These are phyloP conservation scores for Picus viridis DNA, from an alignment of 2,797 vertebrate species.

Conservation along the genomic window DNA sequence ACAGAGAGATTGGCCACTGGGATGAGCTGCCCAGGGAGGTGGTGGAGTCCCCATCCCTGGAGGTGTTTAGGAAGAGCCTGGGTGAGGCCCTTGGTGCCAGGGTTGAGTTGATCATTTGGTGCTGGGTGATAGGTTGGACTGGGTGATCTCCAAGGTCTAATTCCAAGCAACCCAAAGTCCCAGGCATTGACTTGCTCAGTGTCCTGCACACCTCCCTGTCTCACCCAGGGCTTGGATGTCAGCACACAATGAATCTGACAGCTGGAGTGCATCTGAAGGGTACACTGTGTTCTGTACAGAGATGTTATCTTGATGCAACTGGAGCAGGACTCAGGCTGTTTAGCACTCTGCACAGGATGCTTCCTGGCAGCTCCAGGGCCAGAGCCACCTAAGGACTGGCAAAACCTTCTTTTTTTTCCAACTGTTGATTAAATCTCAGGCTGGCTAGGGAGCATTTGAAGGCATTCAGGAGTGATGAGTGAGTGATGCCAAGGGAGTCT, in stretches of 20 bases:
- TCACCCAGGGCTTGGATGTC: not conserved
- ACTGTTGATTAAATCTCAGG: not conserved
- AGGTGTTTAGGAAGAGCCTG: too few species aligned
- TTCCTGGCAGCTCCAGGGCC: constrained; percentile 6
- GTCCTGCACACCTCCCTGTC: constrained; percentile 1
- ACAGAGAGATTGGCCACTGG: too few species aligned
- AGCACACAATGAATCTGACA: constrained; percentile 31
- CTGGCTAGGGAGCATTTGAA: not conserved
- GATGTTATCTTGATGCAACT: constrained; percentile 23
- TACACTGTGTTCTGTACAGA: constrained; percentile 39
- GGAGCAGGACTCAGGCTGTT: constrained; percentile 41
- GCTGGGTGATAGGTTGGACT: too few species aligned
- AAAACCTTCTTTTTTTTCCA: not conserved
- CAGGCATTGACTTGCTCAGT: not conserved
- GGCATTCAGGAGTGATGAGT: not conserved
- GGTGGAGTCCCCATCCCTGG: too few species aligned
- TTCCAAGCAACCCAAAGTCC: not conserved
- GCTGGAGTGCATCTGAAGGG: constrained; percentile 28
- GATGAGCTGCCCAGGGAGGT: too few species aligned
- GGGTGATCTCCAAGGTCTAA: too few species aligned
- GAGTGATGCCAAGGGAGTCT: not conserved
- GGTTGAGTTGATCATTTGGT: too few species aligned
- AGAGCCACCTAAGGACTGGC: constrained; percentile 25
- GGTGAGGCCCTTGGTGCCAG: too few species aligned
- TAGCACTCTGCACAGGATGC: constrained; percentile 8